Base-by-base conservation (phyloP, 2,888 invertebrate species). In the Formica aserva region DNA sequence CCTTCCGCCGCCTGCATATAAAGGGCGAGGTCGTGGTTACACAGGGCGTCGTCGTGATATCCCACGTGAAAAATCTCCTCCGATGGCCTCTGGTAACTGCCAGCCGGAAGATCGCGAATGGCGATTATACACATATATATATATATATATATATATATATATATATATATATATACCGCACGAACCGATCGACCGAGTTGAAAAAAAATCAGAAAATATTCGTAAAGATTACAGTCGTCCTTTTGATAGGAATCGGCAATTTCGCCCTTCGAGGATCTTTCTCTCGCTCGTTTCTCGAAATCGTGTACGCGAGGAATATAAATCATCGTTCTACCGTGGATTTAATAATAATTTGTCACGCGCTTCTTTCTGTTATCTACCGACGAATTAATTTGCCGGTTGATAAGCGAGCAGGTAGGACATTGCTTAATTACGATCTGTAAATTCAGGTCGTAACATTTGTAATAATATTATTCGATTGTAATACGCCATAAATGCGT, bases 391-490 rank as follows among this genome's bases (percentile, higher is more conserved):
- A 80, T 80, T 72, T 22, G 32, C 41, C 22, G 6, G 22, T 26
- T 60, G 78, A 60, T 45, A 45, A 22, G 55, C 55, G 67, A 55
- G 22, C 71, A 38, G 55, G 18, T 45, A 60, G 22, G 11, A 35
- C 69, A 67, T 29, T 32, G 41, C 22, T 80, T 80, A 80, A 80
- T 80, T 60, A 60, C 57, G 32, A 72, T 60, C 26, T 18, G 57
- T n/a, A 57, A 65, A 77, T 67, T 77, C 52, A 41, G 8, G n/a
- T n/a, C 29, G 55, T 77, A 77, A 57, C 72, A 60, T 80, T 80
- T 72, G 45, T 32, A 60, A 80, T 45, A 80, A 80, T 80, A 78
- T 71, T 71, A 71, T 60, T 80, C 60, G 72, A 72, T 72, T 72
- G 76, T 45, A 60, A 72, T 60, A 35, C 13, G 26, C 35, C 18